phyloP scores from a whole-genome alignment of 64 coral and sea anemone species.

The Montipora efflorescens region DNA sequence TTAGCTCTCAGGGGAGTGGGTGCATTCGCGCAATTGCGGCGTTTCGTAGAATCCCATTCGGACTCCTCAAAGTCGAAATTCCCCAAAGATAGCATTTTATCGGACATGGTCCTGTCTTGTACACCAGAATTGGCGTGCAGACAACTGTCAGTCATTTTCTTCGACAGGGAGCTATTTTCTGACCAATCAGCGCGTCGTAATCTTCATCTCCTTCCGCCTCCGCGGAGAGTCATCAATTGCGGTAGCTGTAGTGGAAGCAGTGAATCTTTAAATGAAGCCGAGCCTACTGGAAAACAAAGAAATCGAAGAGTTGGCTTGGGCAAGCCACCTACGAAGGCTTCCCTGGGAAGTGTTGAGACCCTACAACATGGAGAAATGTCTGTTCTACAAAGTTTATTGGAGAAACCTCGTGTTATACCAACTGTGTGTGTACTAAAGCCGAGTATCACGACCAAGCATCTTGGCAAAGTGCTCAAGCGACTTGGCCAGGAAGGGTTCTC shows the following conservation, averaged over 20 bases:
- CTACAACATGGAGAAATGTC: slow-evolving; percentile 45
- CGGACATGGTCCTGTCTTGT: slow-evolving; percentile 81
- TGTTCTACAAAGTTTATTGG: slow-evolving; percentile 74
- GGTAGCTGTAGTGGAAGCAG: slow-evolving; percentile 62
- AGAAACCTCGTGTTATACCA: slow-evolving; percentile 72
- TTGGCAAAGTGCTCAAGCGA: slow-evolving; percentile 85
- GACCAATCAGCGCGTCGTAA: slow-evolving; percentile 75
- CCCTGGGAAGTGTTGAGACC: slow-evolving; percentile 52
- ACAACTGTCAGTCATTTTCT: slow-evolving; percentile 91
- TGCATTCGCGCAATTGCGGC: slow-evolving; percentile 70
- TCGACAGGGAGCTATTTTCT: slow-evolving; percentile 83
- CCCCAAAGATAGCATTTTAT: slow-evolving; percentile 46
- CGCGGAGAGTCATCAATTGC: slow-evolving; percentile 19
- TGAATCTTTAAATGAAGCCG: slow-evolving; percentile 59
- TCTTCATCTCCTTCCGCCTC: slow-evolving; percentile 69
- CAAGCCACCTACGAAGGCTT: slow-evolving; percentile 45
- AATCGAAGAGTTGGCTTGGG: slow-evolving; percentile 1
- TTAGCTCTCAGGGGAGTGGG: slow-evolving; percentile 81
- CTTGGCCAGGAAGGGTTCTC: slow-evolving; percentile 82
- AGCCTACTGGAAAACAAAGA: slow-evolving; percentile 19
- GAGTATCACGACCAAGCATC: slow-evolving; percentile 66
- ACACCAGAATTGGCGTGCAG: slow-evolving; percentile 94
- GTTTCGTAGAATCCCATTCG: slow-evolving; percentile 69
- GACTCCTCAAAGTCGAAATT: slow-evolving; percentile 60
- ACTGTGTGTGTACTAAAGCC: slow-evolving; percentile 90